Conservation (phyloP, 1,140 invertebrate genomes). For the Gonioctena quinquepunctata region DNA sequence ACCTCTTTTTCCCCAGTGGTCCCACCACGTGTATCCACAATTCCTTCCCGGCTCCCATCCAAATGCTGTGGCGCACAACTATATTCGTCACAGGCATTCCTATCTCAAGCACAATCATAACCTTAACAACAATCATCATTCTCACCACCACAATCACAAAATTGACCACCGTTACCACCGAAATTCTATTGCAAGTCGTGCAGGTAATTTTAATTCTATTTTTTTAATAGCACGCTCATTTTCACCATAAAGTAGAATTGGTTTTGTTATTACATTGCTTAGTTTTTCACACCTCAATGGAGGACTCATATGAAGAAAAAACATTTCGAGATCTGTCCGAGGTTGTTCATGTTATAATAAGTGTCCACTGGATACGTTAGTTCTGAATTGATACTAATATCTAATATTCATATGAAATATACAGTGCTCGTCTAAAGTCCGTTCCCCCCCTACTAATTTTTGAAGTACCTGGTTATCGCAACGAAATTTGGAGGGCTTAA, state of each 20-base stretch:
- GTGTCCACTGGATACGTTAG: too few relatives aligned
- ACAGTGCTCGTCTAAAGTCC: too few relatives aligned
- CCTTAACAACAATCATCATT: slow-evolving; percentile 60
- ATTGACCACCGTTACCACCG: slow-evolving; percentile 62
- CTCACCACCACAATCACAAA: slow-evolving; percentile 58
- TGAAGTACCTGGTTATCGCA: too few relatives aligned
- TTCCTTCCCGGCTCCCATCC: slow-evolving; percentile 86
- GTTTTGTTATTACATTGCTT: neutral
- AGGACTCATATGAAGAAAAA: too few relatives aligned
- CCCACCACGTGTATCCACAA: slow-evolving; percentile 89
- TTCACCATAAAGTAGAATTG: neutral
- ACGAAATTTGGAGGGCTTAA: too few relatives aligned
- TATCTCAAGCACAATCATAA: slow-evolving; percentile 59
- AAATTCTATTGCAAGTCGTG: slow-evolving; percentile 67
- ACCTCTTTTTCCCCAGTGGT: slow-evolving; percentile 89
- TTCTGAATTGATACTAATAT: too few relatives aligned
- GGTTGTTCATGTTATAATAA: too few relatives aligned
- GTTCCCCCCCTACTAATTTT: too few relatives aligned
- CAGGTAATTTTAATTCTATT: slow-evolving; percentile 59
- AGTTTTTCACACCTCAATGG: neutral
- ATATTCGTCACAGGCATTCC: slow-evolving; percentile 61
- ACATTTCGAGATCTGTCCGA: too few relatives aligned
- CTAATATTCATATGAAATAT: too few relatives aligned
- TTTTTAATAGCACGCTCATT: slow-evolving; percentile 3
- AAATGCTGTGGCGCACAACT: slow-evolving; percentile 65